Conservation (phyloP, 2,113 vertebrate genomes). For the Antennarius striatus region DNA sequence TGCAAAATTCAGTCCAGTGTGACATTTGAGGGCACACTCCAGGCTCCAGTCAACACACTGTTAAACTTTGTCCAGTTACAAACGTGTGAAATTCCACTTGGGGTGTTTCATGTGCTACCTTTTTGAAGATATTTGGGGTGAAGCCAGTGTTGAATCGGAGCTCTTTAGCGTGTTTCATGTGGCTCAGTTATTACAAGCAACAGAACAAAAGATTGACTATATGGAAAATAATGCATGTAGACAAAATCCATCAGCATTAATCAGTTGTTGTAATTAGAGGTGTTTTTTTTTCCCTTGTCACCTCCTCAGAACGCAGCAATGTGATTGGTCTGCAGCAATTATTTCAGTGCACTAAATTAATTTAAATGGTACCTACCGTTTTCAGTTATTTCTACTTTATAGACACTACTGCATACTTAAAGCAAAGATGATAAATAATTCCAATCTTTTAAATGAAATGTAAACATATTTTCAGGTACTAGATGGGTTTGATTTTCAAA, state of each 20-base stretch:
- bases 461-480: no score
- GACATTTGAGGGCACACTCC: slow-evolving; percentile 56
- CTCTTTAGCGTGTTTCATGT: slow-evolving; percentile 24
- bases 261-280: slow-evolving; percentile 40
- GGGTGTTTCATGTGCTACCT: slow-evolving; percentile 32
- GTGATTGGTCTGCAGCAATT: slow-evolving; percentile 33
- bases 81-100: slow-evolving; percentile 13
- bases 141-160: slow-evolving; percentile 21
- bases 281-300: slow-evolving; percentile 55
- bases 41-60: slow-evolving; percentile 49
- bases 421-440: no score
- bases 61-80: slow-evolving; percentile 45
- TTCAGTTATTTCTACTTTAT: no score
- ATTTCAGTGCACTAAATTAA: slow-evolving; percentile 15
- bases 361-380: no score
- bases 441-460: no score
- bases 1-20: slow-evolving; percentile 47
- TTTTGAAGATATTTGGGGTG: neutral
- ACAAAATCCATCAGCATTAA: slow-evolving; percentile 50
- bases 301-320: slow-evolving; percentile 14
- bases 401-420: no score
- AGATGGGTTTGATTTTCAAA: no score
- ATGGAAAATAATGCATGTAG: slow-evolving; percentile 37
- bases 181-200: slow-evolving; percentile 50
- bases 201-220: slow-evolving; percentile 41